phyloP scores from a whole-genome alignment of 1,140 invertebrate genomes.

The Batillaria attramentaria region DNA sequence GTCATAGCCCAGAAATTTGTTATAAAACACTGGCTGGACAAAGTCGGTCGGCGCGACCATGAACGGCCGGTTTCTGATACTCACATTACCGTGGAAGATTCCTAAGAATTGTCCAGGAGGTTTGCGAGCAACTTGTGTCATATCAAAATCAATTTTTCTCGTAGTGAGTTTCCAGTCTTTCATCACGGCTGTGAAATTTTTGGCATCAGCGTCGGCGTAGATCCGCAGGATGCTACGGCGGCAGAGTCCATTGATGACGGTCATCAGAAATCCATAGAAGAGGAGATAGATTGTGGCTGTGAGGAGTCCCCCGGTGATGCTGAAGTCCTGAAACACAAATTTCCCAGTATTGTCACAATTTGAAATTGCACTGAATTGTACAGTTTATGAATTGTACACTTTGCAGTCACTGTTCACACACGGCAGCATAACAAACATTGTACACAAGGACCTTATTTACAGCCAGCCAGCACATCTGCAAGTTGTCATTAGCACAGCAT shows the following conservation, averaged over 20 bases:
- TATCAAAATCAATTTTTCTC: constrained; percentile 8
- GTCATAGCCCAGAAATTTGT: constrained; percentile 26
- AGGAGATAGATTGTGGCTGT: constrained; percentile 3
- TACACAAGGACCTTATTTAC: too few relatives aligned
- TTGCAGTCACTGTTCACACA: too few relatives aligned
- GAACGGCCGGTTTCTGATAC: constrained; percentile 10
- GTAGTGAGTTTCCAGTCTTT: constrained; percentile 29
- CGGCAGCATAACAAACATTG: too few relatives aligned
- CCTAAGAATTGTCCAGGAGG: not conserved
- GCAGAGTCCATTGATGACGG: constrained; percentile 22
- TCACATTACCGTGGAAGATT: constrained; percentile 29
- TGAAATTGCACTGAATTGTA: too few relatives aligned
- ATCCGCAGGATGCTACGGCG: constrained; percentile 25
- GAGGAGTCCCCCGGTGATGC: not conserved
- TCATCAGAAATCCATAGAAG: not conserved
- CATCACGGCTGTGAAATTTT: constrained; percentile 26
- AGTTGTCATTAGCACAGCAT: too few relatives aligned
- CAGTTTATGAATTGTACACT: too few relatives aligned
- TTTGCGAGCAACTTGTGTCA: not conserved
- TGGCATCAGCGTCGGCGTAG: constrained; percentile 16
- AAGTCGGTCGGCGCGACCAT: constrained; percentile 27
- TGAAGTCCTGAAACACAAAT: constrained; percentile 21
- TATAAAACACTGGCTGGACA: constrained; percentile 27
- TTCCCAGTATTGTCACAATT: too few relatives aligned
- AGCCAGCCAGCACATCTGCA: too few relatives aligned